A percentile compares a stretch with the other conserved stretches of the same genome.
Evolutionary conservation across 2,888 invertebrate genomes (phyloP).

Genomic region (Xestia ashworthii): DNA sequence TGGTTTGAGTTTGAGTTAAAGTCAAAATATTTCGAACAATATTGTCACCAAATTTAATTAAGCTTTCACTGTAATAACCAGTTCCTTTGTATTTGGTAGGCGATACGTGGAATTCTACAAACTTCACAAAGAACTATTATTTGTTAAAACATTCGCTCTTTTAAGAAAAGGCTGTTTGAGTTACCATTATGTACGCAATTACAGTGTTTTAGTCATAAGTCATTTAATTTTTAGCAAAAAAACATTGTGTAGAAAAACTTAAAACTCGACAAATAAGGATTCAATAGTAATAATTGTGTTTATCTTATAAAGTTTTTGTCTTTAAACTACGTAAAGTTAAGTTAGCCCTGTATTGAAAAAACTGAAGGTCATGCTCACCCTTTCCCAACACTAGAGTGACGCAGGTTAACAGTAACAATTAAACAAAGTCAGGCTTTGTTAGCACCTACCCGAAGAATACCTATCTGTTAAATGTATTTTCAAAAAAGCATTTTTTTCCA

Average conservation of each 20-base stretch:
- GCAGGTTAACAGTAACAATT: background rate
- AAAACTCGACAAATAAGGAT: too few species aligned
- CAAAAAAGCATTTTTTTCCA: background rate
- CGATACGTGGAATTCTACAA: background rate
- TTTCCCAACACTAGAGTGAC: background rate
- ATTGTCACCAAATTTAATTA: conserved; percentile 9
- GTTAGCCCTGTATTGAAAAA: background rate
- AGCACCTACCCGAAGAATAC: background rate
- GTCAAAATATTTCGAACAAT: conserved; percentile 4
- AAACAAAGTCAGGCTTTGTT: background rate
- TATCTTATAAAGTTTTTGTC: background rate
- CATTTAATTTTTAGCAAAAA: too few species aligned
- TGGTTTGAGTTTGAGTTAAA: background rate
- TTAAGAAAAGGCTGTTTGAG: background rate
- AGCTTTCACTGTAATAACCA: conserved; percentile 24
- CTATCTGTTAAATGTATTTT: background rate
- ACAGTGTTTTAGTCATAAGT: background rate
- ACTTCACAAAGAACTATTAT: background rate
- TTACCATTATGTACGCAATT: background rate
- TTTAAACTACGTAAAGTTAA: background rate
- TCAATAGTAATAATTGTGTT: too few species aligned
- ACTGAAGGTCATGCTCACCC: background rate
- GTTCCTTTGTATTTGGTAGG: conserved; percentile 5
- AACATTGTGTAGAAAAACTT: too few species aligned
- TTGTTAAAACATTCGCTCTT: background rate